Base-by-base conservation (phyloP, 2,888 invertebrate genomes). In the Nomada fucata region DNA sequence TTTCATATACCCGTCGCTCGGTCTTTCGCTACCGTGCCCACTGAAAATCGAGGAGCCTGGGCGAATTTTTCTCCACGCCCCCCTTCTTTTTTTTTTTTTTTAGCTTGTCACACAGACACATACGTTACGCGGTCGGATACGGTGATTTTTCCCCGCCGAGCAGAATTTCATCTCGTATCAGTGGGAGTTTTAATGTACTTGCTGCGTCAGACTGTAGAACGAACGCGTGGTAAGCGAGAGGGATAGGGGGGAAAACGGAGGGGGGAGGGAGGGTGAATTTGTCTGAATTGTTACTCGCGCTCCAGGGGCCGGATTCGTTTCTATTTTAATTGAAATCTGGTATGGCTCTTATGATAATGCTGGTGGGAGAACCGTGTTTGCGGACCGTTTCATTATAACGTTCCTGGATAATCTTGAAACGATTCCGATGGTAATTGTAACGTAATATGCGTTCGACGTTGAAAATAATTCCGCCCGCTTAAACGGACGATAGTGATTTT, bases 121-220 rank as follows among this genome's bases (percentile, higher is more conserved):
- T 50, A n/a, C 20, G 60, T 23, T 36, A 55, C 42, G 13, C 53
- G 52, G 36, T 7, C 15, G 18, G 65, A 9, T n/a, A 29, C 50
- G 52, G 29, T 13, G 65, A 65, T 65, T 65, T 64, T 36, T 52
- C 1, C 57, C 60, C 36, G 10, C 18, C 29, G 29, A 42, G 23
- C 57, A 67, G 73, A 73, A 73, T 73, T 73, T 67, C 73, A 73
- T 73, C 57, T 67, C 57, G 65, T 57, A 67, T 36, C 47, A 18
- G 47, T 47, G 67, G 67, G 18, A 73, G 67, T 57, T 67, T 67
- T 57, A 73, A 67, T 57, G 67, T 57, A 57, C 60, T 59, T 36
- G 67, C 44, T 20, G 18, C 53, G 11, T 9, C 20, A 10, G 20
- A 29, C 11, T 7, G 67, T 20, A 23, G 57, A 13, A 7, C 4